Evolutionary conservation across 1,140 invertebrate species (phyloP).

Genomic region (Bombyx mori): DNA sequence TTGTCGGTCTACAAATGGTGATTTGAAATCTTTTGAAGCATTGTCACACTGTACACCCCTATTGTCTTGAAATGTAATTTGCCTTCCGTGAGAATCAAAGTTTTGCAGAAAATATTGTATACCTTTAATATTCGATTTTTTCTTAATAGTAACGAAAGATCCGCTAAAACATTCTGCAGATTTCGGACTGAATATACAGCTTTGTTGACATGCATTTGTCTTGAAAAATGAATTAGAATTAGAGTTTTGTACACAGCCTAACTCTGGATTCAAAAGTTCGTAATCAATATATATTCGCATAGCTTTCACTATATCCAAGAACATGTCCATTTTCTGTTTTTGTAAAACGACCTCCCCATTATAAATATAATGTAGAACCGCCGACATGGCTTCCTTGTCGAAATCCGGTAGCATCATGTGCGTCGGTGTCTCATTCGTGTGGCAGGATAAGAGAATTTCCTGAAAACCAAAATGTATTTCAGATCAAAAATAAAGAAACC

Average conservation of each 20-base stretch:
- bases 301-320: conserved; percentile 45
- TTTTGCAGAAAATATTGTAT: conserved; percentile 17
- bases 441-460: conserved; percentile 43
- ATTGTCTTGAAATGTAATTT: conserved; percentile 15
- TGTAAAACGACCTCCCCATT: conserved; percentile 50
- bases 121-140: conserved; percentile 16
- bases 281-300: conserved; percentile 52
- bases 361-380: conserved; percentile 54
- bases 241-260: background rate
- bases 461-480: conserved; percentile 21
- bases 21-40: conserved; percentile 33
- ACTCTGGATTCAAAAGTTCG: conserved; percentile 20
- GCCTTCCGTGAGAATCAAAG: conserved; percentile 22
- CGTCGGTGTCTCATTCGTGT: conserved; percentile 40
- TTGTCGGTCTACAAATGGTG: conserved; percentile 34
- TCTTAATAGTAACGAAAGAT: conserved; percentile 24
- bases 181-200: conserved; percentile 16
- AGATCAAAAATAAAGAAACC: conserved; percentile 1
- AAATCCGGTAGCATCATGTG: conserved; percentile 54
- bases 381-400: conserved; percentile 42
- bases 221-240: background rate
- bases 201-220: background rate
- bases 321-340: conserved; percentile 36
- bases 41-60: conserved; percentile 22
- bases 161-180: conserved; percentile 9